Conservation (phyloP, 2,113 vertebrate species). For the Petrocephalus microphthalmus region DNA sequence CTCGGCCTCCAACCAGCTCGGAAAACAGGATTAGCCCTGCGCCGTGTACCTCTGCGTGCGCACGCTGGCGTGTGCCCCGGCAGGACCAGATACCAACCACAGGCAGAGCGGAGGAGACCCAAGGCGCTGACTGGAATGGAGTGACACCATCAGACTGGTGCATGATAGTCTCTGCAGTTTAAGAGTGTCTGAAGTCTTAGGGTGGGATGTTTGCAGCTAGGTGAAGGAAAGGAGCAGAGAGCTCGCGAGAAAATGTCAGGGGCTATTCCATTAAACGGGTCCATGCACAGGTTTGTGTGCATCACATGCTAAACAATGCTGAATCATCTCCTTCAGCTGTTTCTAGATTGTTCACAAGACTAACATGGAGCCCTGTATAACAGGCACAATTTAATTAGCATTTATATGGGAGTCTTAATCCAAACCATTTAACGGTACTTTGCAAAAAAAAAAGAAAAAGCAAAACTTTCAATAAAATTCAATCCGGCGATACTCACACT, state of each 20-base stretch:
- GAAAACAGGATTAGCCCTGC: slow-evolving; percentile 48
- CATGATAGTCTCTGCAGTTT: not conserved
- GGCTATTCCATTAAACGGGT: not conserved
- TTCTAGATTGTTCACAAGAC: slow-evolving; percentile 28
- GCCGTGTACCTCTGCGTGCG: slow-evolving; percentile 28
- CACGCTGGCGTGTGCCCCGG: slow-evolving; percentile 3
- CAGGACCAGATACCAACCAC: not conserved
- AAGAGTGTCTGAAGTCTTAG: not conserved
- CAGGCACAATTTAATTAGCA: slow-evolving; percentile 41
- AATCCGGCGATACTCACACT: slow-evolving; percentile 50
- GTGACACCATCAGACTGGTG: not conserved
- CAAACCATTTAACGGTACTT: slow-evolving; percentile 26
- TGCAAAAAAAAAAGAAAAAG: slow-evolving; percentile 1
- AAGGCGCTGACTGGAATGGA: not conserved
- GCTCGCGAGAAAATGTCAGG: not conserved
- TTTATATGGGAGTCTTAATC: slow-evolving; percentile 33
- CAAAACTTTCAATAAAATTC: slow-evolving; percentile 18
- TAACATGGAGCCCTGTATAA: slow-evolving; percentile 26
- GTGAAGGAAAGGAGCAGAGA: not conserved
- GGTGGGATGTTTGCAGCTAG: not conserved
- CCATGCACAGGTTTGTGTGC: slow-evolving; percentile 6
- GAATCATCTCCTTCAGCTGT: slow-evolving; percentile 25
- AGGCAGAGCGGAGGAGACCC: not conserved
- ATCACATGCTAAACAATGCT: slow-evolving; percentile 6
- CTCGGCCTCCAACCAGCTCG: slow-evolving; percentile 30